Evolutionary conservation across 2,888 invertebrate species (phyloP), one percentile per base, ranked within the genome.

Genomic region (Agonopterix alstromeriana): DNA sequence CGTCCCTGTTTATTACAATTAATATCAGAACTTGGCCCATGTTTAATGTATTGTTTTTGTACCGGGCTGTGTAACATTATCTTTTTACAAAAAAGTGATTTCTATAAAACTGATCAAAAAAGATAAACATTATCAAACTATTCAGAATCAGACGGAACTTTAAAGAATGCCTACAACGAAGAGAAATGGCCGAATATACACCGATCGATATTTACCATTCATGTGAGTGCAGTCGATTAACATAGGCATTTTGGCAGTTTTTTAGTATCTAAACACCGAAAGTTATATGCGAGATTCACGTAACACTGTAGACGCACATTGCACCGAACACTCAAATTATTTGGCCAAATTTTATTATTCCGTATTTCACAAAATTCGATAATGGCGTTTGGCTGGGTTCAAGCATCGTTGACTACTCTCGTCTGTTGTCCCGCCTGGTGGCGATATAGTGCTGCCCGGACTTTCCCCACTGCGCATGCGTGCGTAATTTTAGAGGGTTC

Each of bases 171-270:
- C 27, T 27, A 27, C 27, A 27, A 27, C 27, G 27, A 27, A 5
- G 27, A 27, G 60, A 67, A 77, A 84, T 85, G 84, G 84, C 83
- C 66, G 78, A 75, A 65, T 53, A 59, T 56, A 67, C 57, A 65
- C 65, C 61, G 82, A 83, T 87, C 87, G 72, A 87, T 88, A 87
- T 68, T 86, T 84, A 88, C 88, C 88, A 78, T 77, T 82, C 72
- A 68, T 74, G 59, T 62, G 76, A 63, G 65, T 78, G 55, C 72
- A 63, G 61, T 85, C 78, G 53, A 87, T 69, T 67, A 87, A 67
- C 50, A 84, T 56, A 55, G 88, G 82, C 88, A 88, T 88, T 74
- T 74, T 77, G 60, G 48, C n/a, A 43, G 38, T 43, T 8, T n/a
- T n/a, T 17, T 43, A 46, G 47, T 46, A 60, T 52, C 50, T 42